Conservation (phyloP, 1,140 invertebrate species). For the Vanessa tameamea region DNA sequence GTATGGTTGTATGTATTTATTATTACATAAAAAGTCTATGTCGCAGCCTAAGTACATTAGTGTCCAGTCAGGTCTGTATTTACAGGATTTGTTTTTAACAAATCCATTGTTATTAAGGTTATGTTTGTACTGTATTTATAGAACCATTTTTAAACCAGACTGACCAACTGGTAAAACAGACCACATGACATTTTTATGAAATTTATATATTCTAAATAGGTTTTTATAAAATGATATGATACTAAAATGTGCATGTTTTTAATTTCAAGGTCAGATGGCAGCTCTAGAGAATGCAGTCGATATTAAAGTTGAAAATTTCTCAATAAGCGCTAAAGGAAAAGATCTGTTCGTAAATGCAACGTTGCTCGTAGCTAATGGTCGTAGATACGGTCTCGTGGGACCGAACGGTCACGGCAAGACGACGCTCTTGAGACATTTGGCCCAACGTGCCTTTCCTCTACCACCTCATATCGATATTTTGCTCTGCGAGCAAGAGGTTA, state of each 20-base stretch:
- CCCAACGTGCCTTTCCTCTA: constrained; percentile 91
- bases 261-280: constrained; percentile 84
- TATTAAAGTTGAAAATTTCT: constrained; percentile 99
- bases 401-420: constrained; percentile 99
- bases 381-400: constrained; percentile 98
- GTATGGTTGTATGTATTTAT: no score
- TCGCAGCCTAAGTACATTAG: no score
- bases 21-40: no score
- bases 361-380: constrained; percentile 94
- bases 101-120: no score
- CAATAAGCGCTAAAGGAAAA: constrained; percentile 98
- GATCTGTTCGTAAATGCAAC: constrained; percentile 98
- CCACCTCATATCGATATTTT: constrained; percentile 98
- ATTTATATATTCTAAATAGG: no score
- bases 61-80: no score
- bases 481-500: constrained; percentile 99
- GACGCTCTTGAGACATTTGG: constrained; percentile 97
- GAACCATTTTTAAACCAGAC: no score
- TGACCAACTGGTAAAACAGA: no score
- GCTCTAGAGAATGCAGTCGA: constrained; percentile 97
- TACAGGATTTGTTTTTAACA: no score
- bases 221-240: neutral
- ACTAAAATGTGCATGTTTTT: neutral
- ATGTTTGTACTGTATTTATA: no score
- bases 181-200: no score